A percentile compares a stretch with the other conserved stretches of the same genome.
Conservation (phyloP, 2,888 invertebrate species). For the Gnatocerus cornutus region DNA sequence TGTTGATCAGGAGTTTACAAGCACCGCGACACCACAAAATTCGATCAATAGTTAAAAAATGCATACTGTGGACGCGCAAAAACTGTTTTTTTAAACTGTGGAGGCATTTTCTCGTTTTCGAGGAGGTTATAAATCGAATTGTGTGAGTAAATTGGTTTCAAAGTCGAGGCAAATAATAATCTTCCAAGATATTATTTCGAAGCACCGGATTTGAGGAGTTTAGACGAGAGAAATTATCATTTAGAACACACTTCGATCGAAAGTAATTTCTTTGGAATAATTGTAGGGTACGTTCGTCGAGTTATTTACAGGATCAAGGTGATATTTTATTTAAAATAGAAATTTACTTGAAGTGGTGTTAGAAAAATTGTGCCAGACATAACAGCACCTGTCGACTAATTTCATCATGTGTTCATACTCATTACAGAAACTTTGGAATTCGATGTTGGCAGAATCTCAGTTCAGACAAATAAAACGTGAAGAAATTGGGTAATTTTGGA, state of each 20-base stretch:
- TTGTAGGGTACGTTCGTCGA: not conserved
- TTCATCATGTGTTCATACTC: conserved; percentile 13
- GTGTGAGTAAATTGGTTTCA: conserved; percentile 11
- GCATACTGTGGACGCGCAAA: not conserved
- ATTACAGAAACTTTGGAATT: conserved; percentile 1
- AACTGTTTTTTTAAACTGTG: too few relatives aligned
- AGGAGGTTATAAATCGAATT: not conserved
- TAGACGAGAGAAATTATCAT: conserved; percentile 8
- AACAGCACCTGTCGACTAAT: conserved; percentile 24
- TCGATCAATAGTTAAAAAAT: too few relatives aligned
- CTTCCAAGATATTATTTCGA: conserved; percentile 12
- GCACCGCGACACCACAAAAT: too few relatives aligned
- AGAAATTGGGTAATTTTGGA: too few relatives aligned
- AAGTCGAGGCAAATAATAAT: conserved; percentile 3
- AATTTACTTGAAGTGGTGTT: conserved; percentile 7
- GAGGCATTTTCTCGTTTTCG: not conserved
- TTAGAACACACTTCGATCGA: conserved; percentile 11
- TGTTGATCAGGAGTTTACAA: too few relatives aligned
- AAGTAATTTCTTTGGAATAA: conserved; percentile 2
- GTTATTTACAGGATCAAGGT: conserved; percentile 5
- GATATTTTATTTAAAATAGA: conserved; percentile 29
- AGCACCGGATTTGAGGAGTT: conserved; percentile 4
- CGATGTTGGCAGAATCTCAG: not conserved
- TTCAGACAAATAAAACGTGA: too few relatives aligned
- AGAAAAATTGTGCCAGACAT: conserved; percentile 15